Percentiles rank a stretch among this genome's conserved stretches.
Conservation (phyloP, 2,113 vertebrate genomes). For the Cromileptes altivelis region DNA sequence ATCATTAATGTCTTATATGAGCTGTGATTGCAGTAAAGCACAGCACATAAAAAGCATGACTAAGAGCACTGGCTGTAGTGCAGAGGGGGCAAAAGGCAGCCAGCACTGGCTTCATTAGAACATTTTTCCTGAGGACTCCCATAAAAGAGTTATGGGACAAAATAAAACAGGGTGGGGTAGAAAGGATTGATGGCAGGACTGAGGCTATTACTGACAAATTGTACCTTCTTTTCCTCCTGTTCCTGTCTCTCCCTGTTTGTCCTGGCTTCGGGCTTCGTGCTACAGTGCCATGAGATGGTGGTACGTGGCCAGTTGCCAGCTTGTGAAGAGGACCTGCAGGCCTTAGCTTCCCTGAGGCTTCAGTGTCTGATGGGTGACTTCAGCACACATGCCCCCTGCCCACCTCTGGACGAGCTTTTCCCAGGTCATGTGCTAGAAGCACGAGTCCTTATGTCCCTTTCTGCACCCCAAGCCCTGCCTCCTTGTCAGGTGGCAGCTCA, state of each 20-base stretch:
- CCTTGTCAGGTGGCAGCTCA: slow-evolving; percentile 66
- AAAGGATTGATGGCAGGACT: slow-evolving; percentile 55
- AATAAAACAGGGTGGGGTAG: slow-evolving; percentile 72
- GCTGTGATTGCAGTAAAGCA: slow-evolving; percentile 65
- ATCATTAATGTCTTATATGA: slow-evolving; percentile 58
- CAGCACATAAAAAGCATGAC: slow-evolving; percentile 62
- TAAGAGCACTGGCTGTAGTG: slow-evolving; percentile 69
- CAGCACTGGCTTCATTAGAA: slow-evolving; percentile 65
- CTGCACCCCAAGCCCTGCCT: slow-evolving; percentile 61
- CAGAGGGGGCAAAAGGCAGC: slow-evolving; percentile 55
- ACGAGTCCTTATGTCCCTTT: slow-evolving; percentile 81
- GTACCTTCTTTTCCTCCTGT: background rate
- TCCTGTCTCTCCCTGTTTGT: slow-evolving; percentile 21
- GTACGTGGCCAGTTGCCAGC: slow-evolving; percentile 90
- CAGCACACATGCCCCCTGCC: slow-evolving; percentile 86
- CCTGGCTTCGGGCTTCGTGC: background rate
- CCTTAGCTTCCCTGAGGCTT: slow-evolving; percentile 90
- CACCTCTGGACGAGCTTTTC: slow-evolving; percentile 90
- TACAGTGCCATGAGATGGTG: slow-evolving; percentile 93
- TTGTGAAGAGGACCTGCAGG: slow-evolving; percentile 91
- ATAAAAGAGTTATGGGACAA: slow-evolving; percentile 70
- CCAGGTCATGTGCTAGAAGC: slow-evolving; percentile 82
- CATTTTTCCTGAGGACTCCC: slow-evolving; percentile 69
- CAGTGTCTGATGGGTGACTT: slow-evolving; percentile 93
- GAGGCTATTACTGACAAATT: slow-evolving; percentile 51